Conservation (phyloP, 1,140 invertebrate species). For the Scaptomyza hsui region DNA sequence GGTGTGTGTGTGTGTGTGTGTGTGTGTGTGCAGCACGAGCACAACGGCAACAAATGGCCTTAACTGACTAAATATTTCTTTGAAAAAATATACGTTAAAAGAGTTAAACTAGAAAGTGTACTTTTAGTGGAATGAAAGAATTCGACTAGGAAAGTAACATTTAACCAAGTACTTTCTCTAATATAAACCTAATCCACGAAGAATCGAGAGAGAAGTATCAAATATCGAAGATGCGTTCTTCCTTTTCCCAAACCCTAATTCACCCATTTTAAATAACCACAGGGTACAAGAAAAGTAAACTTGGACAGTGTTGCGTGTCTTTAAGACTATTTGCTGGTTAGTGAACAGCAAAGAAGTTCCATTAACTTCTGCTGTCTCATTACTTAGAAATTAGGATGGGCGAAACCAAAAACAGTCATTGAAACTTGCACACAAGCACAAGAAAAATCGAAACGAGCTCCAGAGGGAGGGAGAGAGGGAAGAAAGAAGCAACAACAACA, state of each 20-base stretch:
- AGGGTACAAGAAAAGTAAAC: neutral
- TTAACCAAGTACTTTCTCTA: too few species aligned
- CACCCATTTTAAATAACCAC: too few species aligned
- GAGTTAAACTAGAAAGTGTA: neutral
- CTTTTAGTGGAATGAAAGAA: neutral
- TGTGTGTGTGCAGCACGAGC: neutral
- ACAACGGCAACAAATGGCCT: conserved; percentile 46
- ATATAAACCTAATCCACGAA: too few species aligned
- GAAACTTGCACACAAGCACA: conserved; percentile 27
- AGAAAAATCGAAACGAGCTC: too few species aligned
- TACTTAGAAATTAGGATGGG: conserved; percentile 58
- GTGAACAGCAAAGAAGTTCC: conserved; percentile 49
- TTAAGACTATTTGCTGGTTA: conserved; percentile 54
- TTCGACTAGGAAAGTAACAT: neutral
- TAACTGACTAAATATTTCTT: conserved; percentile 36
- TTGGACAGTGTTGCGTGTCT: conserved; percentile 11
- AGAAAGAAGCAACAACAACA: conserved; percentile 2
- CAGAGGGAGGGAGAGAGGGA: neutral
- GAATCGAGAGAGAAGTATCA: too few species aligned
- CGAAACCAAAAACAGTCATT: conserved; percentile 36
- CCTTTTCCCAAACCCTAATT: neutral
- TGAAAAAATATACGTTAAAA: conserved; percentile 11
- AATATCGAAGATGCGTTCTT: too few species aligned
- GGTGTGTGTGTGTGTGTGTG: neutral
- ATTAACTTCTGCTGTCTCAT: conserved; percentile 67